Conservation (phyloP, 2,113 vertebrate genomes). For the Phaethon lepturus region DNA sequence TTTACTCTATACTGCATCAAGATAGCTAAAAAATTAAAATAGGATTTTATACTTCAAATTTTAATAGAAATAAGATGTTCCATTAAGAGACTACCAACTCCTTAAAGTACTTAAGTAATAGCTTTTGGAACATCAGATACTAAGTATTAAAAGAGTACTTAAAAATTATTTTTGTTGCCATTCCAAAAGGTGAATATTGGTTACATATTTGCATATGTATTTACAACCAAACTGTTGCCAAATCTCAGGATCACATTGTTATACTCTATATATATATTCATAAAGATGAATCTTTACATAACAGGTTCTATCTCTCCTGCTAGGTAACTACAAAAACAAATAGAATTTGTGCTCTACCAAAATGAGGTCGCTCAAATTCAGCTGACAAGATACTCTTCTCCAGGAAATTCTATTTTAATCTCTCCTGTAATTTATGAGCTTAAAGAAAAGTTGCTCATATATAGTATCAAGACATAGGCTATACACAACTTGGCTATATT, state of each 20-base stretch:
- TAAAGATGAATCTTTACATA: neutral
- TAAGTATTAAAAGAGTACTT: neutral
- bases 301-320: neutral
- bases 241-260: neutral
- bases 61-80: neutral
- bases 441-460: neutral
- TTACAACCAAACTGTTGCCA: neutral
- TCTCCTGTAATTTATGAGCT: neutral
- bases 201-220: neutral
- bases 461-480: neutral
- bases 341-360: constrained; percentile 32
- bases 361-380: constrained; percentile 34
- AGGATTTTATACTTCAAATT: neutral
- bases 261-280: neutral
- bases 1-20: neutral
- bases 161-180: neutral
- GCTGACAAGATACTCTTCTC: constrained; percentile 40
- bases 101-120: neutral
- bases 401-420: constrained; percentile 57
- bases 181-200: neutral
- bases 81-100: neutral
- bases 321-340: constrained; percentile 40
- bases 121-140: neutral
- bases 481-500: neutral
- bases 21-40: neutral